Evolutionary conservation across 1,140 invertebrate genomes (phyloP).

Genomic region (Neodiprion lecontei): DNA sequence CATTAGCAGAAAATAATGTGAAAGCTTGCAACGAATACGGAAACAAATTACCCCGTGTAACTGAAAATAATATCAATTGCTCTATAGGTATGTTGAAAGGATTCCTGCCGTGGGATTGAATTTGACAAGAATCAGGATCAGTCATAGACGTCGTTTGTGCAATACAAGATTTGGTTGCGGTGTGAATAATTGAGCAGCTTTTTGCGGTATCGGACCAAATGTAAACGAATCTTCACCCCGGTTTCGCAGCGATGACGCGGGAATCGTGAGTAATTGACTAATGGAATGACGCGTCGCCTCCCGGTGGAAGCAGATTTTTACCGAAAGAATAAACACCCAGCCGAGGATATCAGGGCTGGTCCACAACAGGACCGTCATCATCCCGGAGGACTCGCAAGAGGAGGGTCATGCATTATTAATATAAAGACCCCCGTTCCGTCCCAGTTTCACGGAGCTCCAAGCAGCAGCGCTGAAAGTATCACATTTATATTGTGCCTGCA

Average conservation of each 20-base stretch:
- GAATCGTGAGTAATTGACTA: constrained; percentile 42
- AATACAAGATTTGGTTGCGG: neutral
- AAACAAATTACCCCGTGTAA: too few species aligned
- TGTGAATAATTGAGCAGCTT: too few species aligned
- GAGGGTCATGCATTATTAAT: constrained; percentile 48
- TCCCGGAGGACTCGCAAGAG: neutral
- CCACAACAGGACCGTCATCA: constrained; percentile 10
- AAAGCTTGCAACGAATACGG: too few species aligned
- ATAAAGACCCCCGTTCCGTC: constrained; percentile 25
- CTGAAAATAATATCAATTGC: too few species aligned
- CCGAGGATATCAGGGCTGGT: neutral
- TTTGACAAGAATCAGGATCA: neutral
- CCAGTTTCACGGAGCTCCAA: constrained; percentile 24
- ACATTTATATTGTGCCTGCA: constrained; percentile 29
- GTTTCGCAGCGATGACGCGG: constrained; percentile 36
- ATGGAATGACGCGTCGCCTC: constrained; percentile 54
- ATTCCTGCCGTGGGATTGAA: too few species aligned
- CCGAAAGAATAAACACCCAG: neutral
- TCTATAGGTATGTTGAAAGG: too few species aligned
- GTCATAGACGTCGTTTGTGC: neutral
- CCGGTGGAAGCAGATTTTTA: constrained; percentile 45
- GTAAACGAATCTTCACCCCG: neutral
- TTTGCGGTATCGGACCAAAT: neutral
- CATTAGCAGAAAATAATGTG: too few species aligned
- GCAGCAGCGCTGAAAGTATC: constrained; percentile 50